A percentile compares a stretch with the other conserved stretches of the same genome.
These are phyloP conservation scores for Montifringilla adamsi DNA, from an alignment of 2,113 vertebrate genomes.

Conservation along the genomic window DNA sequence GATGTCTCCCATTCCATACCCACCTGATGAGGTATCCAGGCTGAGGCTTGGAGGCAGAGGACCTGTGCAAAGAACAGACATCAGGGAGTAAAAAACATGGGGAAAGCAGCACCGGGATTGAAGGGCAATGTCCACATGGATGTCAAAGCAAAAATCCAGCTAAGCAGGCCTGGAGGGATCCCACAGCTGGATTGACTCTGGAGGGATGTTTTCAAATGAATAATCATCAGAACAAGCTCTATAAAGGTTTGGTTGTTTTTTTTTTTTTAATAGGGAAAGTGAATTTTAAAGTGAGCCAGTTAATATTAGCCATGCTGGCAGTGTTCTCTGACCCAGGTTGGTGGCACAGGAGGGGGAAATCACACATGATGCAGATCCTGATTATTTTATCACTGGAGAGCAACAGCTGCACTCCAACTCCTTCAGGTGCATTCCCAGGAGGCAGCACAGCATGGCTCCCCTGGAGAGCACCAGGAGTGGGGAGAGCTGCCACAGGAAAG, in stretches of 20 bases:
- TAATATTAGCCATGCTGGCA: not conserved
- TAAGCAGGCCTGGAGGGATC: not conserved
- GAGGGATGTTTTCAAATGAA: not conserved
- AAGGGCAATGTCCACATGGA: rapidly evolving
- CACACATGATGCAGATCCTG: not conserved
- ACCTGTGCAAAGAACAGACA: slow-evolving; percentile 50
- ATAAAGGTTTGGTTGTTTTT: not conserved
- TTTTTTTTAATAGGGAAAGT: not conserved
- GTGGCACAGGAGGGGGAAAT: not conserved
- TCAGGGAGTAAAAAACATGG: rapidly evolving
- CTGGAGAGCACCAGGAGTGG: not conserved
- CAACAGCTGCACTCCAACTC: not conserved
- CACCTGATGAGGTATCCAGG: slow-evolving; percentile 80
- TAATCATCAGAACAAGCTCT: not conserved
- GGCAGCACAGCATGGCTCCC: not conserved
- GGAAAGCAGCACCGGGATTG: not conserved
- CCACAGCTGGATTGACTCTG: not conserved
- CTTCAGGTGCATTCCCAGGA: not conserved
- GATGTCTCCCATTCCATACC: not conserved
- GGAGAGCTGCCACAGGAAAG: not conserved
- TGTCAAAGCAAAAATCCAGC: not conserved
- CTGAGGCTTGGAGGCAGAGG: slow-evolving; percentile 48
- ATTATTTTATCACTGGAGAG: not conserved
- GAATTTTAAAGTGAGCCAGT: not conserved
- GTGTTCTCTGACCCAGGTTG: not conserved